A percentile compares a stretch with the other conserved stretches of the same genome.
phyloP scores from a whole-genome alignment of 2,888 invertebrate species.

The Spilosoma lubricipeda region DNA sequence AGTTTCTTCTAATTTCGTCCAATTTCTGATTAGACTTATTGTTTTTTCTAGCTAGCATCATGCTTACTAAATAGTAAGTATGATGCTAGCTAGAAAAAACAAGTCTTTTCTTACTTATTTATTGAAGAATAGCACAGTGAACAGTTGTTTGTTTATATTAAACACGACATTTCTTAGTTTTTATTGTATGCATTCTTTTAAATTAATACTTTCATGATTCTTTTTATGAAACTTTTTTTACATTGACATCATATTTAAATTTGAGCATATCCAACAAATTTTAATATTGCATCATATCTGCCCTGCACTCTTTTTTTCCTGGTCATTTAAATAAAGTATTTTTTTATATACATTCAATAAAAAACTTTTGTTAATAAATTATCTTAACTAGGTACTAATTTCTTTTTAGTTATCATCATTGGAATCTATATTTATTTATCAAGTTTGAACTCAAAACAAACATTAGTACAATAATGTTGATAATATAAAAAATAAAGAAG shows the following conservation, averaged over 20 bases:
- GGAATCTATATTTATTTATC: not conserved
- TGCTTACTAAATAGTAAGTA: not conserved
- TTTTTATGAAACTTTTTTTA: not conserved
- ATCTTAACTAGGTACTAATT: not conserved
- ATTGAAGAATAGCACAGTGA: not conserved
- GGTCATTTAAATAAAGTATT: not conserved
- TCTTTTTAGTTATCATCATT: not conserved
- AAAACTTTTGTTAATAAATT: not conserved
- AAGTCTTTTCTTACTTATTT: not conserved
- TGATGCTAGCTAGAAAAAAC: too few relatives aligned
- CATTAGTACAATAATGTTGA: too few relatives aligned
- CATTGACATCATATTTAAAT: not conserved
- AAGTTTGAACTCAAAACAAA: not conserved
- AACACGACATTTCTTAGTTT: not conserved
- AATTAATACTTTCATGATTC: not conserved
- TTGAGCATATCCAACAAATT: not conserved
- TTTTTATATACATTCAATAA: not conserved
- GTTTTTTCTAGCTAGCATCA: too few relatives aligned
- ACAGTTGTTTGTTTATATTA: not conserved
- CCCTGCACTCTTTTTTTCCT: not conserved
- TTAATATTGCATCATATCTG: conserved; percentile 10
- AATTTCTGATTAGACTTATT: not conserved
- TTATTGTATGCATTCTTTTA: not conserved
- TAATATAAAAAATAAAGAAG: not conserved
- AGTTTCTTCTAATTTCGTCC: not conserved